phyloP scores from a whole-genome alignment of 2,888 invertebrate species.

The Acanthacorydalis orientalis region DNA sequence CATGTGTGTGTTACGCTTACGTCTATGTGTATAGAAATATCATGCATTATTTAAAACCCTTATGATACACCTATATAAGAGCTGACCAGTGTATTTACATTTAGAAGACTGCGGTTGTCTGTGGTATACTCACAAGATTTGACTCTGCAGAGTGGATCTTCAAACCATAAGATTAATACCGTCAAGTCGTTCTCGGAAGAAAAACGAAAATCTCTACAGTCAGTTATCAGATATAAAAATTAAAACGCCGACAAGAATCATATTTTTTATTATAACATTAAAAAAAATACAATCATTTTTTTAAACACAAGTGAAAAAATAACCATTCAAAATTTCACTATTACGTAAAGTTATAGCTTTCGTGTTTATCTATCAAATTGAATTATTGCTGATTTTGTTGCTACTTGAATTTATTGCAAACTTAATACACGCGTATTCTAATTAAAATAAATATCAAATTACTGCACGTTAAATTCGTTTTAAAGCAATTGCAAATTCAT shows the following conservation, averaged over 20 bases:
- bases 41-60: neutral
- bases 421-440: neutral
- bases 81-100: neutral
- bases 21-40: neutral
- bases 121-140: neutral
- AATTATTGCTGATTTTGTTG: neutral
- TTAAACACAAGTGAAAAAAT: no score
- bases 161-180: neutral
- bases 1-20: no score
- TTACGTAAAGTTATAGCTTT: neutral
- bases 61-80: slow-evolving; percentile 1
- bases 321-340: no score
- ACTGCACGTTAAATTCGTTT: no score
- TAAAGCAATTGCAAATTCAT: no score
- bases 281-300: no score
- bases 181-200: neutral
- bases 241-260: no score
- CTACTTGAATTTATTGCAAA: neutral
- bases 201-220: neutral
- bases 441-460: no score
- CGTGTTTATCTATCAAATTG: neutral
- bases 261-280: no score
- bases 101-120: slow-evolving; percentile 4
- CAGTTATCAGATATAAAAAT: no score
- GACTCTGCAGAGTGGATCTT: neutral